Evolutionary conservation across 2,888 invertebrate genomes (phyloP).

Genomic region (Lacanobia wlatinum): DNA sequence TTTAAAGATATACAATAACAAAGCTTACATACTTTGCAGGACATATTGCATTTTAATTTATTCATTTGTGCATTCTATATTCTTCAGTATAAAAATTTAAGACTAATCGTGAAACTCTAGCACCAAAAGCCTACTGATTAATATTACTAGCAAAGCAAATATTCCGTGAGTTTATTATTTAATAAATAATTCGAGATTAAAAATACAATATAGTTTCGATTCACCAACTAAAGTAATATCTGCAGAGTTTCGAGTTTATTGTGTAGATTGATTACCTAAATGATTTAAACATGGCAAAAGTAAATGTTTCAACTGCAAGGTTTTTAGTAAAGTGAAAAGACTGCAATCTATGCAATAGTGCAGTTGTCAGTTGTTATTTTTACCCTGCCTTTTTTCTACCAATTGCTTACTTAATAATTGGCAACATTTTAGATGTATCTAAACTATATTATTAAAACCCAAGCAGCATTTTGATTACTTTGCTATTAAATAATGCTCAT

Average conservation of each 20-base stretch:
- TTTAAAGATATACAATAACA: constrained; percentile 18
- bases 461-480: constrained; percentile 30
- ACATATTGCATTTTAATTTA: constrained; percentile 43
- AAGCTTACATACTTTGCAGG: constrained; percentile 34
- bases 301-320: constrained; percentile 13
- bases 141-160: constrained; percentile 78
- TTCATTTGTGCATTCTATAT: constrained; percentile 76
- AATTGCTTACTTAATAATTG: constrained; percentile 44
- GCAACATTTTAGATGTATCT: constrained; percentile 39
- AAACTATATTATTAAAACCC: constrained; percentile 37
- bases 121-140: constrained; percentile 82
- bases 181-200: constrained; percentile 52
- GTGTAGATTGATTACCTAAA: constrained; percentile 19
- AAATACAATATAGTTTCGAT: constrained; percentile 41
- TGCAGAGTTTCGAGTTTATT: constrained; percentile 1
- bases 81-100: constrained; percentile 77
- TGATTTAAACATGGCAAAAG: not conserved
- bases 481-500: constrained; percentile 43
- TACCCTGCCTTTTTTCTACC: constrained; percentile 31
- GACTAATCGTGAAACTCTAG: constrained; percentile 82
- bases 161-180: constrained; percentile 64
- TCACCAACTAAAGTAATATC: constrained; percentile 16
- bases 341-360: constrained; percentile 18
- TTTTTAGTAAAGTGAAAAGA: constrained; percentile 5
- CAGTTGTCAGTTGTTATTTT: constrained; percentile 30